A percentile compares a stretch with the other conserved stretches of the same genome.
Conservation (phyloP, 1,140 invertebrate genomes). For the Wiebesia pumilae region DNA sequence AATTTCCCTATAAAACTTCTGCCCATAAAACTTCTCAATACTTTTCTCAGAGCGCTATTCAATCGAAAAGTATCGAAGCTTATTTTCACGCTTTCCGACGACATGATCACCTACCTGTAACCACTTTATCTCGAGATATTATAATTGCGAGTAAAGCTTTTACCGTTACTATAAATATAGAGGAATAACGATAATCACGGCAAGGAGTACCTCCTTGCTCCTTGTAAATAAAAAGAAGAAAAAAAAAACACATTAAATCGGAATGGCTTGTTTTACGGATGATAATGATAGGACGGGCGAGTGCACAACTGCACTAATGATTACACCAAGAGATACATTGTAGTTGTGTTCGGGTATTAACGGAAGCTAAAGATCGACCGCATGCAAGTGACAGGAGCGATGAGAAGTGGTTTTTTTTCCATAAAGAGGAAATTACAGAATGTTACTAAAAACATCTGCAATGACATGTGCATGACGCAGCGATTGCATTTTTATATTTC, state of each 20-base stretch:
- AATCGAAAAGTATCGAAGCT: too few relatives aligned
- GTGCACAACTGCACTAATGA: neutral
- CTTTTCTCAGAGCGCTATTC: too few relatives aligned
- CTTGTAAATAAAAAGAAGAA: too few relatives aligned
- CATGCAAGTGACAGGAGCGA: neutral
- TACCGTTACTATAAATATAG: too few relatives aligned
- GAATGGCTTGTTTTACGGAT: neutral
- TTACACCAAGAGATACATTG: neutral
- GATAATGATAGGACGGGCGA: neutral
- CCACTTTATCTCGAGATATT: neutral
- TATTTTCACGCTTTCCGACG: too few relatives aligned
- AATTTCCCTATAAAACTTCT: too few relatives aligned
- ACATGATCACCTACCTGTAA: neutral
- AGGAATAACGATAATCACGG: too few relatives aligned
- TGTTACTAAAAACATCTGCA: neutral
- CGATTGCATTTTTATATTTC: neutral
- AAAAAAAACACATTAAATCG: neutral
- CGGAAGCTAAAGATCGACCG: slow-evolving; percentile 13
- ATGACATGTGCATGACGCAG: slow-evolving; percentile 10
- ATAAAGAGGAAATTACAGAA: slow-evolving; percentile 29
- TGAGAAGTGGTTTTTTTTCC: neutral
- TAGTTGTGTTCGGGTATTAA: neutral
- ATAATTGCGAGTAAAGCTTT: neutral
- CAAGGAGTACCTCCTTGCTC: too few relatives aligned
- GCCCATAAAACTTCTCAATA: too few relatives aligned